Percentiles rank a stretch among this genome's conserved stretches.
phyloP scores from a whole-genome alignment of 1,140 invertebrate genomes.

The Magallana ariakensis region DNA sequence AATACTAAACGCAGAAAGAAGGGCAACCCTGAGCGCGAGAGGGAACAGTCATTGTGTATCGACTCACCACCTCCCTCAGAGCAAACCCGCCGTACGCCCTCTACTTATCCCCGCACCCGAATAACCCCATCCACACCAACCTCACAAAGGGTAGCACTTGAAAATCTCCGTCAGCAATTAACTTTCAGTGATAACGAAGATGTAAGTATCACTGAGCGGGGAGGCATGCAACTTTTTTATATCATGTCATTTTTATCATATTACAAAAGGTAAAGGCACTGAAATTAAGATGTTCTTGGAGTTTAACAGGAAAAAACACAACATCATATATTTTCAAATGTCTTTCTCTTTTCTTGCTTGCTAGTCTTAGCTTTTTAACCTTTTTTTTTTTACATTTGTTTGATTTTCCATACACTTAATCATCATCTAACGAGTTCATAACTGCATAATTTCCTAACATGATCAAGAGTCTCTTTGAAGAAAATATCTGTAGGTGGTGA shows the following conservation, averaged over 20 bases:
- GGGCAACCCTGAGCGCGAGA: conserved; percentile 75
- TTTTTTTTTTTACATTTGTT: background rate
- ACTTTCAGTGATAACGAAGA: conserved; percentile 76
- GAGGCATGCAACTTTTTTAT: background rate
- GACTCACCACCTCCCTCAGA: conserved; percentile 74
- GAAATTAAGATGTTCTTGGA: too few species aligned
- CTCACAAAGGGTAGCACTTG: conserved; percentile 72
- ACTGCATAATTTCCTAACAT: too few species aligned
- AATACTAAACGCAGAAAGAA: conserved; percentile 73
- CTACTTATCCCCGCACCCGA: conserved; percentile 73
- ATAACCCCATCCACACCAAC: conserved; percentile 71
- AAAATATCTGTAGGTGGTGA: too few species aligned
- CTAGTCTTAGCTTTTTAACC: background rate
- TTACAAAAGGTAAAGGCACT: background rate
- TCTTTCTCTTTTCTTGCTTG: background rate
- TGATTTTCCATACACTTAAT: background rate
- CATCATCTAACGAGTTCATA: background rate
- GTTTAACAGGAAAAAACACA: too few species aligned
- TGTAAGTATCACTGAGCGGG: conserved; percentile 63
- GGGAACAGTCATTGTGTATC: conserved; percentile 73
- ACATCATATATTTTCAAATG: too few species aligned
- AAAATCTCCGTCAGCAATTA: conserved; percentile 75
- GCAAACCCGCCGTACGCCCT: conserved; percentile 70
- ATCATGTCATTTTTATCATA: background rate
- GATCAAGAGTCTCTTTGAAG: too few species aligned